Evolutionary conservation across 2,797 vertebrate genomes (phyloP).

Genomic region (Melanogrammus aeglefinus): DNA sequence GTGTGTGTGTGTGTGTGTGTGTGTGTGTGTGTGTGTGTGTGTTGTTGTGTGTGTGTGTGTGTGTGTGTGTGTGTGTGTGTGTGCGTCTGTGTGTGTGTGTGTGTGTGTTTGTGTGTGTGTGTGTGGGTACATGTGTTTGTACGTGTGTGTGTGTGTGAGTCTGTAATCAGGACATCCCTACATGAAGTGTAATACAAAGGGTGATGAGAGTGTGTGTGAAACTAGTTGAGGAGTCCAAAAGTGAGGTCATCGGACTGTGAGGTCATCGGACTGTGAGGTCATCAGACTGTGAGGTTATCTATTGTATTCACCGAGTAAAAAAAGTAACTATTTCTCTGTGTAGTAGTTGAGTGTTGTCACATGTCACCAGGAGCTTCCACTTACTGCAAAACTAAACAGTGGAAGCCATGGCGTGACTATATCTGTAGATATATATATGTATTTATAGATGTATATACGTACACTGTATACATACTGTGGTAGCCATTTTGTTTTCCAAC

Average conservation of each 20-base stretch:
- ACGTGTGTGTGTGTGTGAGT: conserved; percentile 7
- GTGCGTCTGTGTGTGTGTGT: conserved; percentile 6
- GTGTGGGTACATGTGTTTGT: neutral
- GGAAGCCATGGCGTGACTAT: neutral
- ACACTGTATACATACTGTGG: neutral
- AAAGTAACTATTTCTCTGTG: conserved; percentile 60
- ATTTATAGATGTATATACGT: neutral
- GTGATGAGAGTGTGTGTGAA: conserved; percentile 40
- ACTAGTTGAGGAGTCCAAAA: conserved; percentile 39
- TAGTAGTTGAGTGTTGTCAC: conserved; percentile 34
- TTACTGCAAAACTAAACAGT: conserved; percentile 9
- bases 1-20: conserved; percentile 1
- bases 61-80: conserved; percentile 1
- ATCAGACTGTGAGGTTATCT: conserved; percentile 62
- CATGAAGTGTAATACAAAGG: conserved; percentile 36
- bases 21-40: neutral
- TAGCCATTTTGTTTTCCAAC: conserved; percentile 3
- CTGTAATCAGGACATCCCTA: conserved; percentile 26
- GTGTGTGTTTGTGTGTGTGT: neutral
- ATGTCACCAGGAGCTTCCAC: conserved; percentile 21
- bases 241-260: conserved; percentile 34
- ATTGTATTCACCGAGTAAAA: conserved; percentile 68
- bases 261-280: conserved; percentile 31
- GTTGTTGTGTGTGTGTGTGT: conserved; percentile 13
- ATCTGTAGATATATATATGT: neutral